A percentile compares a stretch with the other conserved stretches of the same genome.
Evolutionary conservation across 92 coral and sea anemone genomes (phyloP).

Genomic region (Micromussa lordhowensis): DNA sequence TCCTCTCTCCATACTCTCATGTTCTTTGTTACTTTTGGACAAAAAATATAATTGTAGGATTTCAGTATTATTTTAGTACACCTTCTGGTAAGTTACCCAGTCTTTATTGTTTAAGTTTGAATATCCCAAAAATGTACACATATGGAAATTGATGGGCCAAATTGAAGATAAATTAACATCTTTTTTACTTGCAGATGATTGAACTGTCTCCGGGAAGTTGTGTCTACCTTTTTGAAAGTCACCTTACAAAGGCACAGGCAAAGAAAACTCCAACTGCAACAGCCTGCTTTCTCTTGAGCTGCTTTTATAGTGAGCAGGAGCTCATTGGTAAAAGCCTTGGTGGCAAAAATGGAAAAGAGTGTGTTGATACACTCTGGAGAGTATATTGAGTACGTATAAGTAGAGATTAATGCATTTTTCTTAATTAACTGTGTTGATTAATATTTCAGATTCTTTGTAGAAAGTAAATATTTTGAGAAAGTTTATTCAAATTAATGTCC

Average conservation of each 20-base stretch:
- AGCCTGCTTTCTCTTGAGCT: conserved; percentile 64
- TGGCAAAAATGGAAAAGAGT: conserved; percentile 47
- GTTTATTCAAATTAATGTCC: no score
- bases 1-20: no score
- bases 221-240: conserved; percentile 60
- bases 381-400: conserved; percentile 67
- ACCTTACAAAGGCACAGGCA: conserved; percentile 53
- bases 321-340: conserved; percentile 60
- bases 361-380: conserved; percentile 58
- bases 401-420: no score
- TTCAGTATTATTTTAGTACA: no score
- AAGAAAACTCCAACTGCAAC: conserved; percentile 64
- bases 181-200: conserved; percentile 59
- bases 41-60: no score
- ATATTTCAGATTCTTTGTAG: no score
- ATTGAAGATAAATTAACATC: conserved; percentile 47
- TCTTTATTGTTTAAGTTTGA: no score
- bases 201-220: conserved; percentile 62
- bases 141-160: conserved; percentile 37
- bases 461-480: no score
- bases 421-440: no score
- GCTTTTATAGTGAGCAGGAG: conserved; percentile 57
- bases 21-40: no score
- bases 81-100: no score
- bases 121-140: no score